Evolutionary conservation across 2,888 invertebrate genomes (phyloP).

Genomic region (Microchrysa polita): DNA sequence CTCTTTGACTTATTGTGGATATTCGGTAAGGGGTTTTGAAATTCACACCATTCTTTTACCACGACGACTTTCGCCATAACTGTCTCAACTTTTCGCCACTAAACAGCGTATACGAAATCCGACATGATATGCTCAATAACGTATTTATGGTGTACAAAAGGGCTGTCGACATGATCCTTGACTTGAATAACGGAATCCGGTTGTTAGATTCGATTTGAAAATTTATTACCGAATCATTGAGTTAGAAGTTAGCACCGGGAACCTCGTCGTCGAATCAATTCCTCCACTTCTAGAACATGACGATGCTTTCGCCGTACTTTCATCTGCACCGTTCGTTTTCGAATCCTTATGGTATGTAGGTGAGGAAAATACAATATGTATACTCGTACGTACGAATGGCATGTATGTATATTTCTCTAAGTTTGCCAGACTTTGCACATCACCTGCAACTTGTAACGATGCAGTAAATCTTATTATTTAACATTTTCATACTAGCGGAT

Average conservation of each 20-base stretch:
- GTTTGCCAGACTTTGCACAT: neutral
- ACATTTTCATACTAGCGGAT: slow-evolving; percentile 27
- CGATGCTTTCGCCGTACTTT: neutral
- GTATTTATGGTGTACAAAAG: slow-evolving; percentile 40
- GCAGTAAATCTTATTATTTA: slow-evolving; percentile 19
- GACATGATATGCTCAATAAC: slow-evolving; percentile 25
- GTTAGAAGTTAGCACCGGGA: slow-evolving; percentile 11
- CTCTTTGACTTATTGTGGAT: slow-evolving; percentile 26
- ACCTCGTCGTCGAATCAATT: neutral
- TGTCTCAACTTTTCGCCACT: neutral
- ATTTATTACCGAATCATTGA: slow-evolving; percentile 44
- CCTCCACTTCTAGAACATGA: neutral
- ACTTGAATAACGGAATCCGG: slow-evolving; percentile 38
- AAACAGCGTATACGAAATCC: slow-evolving; percentile 5
- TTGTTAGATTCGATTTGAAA: slow-evolving; percentile 38
- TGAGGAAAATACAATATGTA: slow-evolving; percentile 1
- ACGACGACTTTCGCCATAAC: slow-evolving; percentile 14
- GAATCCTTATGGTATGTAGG: neutral
- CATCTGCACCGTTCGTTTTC: neutral
- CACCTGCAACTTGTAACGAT: neutral
- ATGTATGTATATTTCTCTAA: neutral
- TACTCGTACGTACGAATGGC: neutral
- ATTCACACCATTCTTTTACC: slow-evolving; percentile 1
- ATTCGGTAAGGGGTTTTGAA: neutral
- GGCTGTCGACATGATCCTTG: slow-evolving; percentile 42